Percentiles rank a stretch among this genome's conserved stretches.
Conservation (phyloP, 2,888 invertebrate genomes). For the Elegia similella region DNA sequence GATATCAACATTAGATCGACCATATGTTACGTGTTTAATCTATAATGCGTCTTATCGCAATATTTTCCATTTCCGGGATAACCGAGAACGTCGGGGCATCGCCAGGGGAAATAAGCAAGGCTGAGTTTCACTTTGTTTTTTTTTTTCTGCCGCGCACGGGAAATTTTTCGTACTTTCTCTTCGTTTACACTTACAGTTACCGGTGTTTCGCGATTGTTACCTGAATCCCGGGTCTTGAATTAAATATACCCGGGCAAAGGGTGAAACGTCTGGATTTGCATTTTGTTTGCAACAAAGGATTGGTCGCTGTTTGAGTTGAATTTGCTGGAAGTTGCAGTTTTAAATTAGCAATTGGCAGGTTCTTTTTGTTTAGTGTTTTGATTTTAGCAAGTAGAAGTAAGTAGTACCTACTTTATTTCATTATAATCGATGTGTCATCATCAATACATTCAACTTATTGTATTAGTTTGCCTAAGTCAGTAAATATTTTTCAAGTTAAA, state of each 20-base stretch:
- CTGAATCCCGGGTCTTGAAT: conserved; percentile 66
- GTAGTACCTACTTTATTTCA: too few species aligned
- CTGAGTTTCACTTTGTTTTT: conserved; percentile 78
- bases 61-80: conserved; percentile 80
- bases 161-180: conserved; percentile 73
- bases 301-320: conserved; percentile 53
- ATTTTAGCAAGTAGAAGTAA: neutral
- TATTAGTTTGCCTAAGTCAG: too few species aligned
- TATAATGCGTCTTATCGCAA: conserved; percentile 81
- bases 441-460: too few species aligned
- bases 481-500: too few species aligned
- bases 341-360: conserved; percentile 7
- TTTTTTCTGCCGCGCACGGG: conserved; percentile 51
- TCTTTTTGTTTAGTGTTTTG: conserved; percentile 1
- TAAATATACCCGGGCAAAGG: conserved; percentile 76
- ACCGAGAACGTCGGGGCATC: conserved; percentile 66
- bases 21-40: conserved; percentile 73
- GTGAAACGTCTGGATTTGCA: conserved; percentile 77
- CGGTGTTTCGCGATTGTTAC: conserved; percentile 73
- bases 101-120: conserved; percentile 80
- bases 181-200: conserved; percentile 80
- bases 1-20: conserved; percentile 65
- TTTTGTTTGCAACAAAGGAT: conserved; percentile 70
- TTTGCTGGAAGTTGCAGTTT: conserved; percentile 34
- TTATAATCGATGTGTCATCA: too few species aligned